Evolutionary conservation across 2,888 invertebrate genomes (phyloP), one percentile per base, ranked within the genome.

Genomic region (Homarus gammarus): DNA sequence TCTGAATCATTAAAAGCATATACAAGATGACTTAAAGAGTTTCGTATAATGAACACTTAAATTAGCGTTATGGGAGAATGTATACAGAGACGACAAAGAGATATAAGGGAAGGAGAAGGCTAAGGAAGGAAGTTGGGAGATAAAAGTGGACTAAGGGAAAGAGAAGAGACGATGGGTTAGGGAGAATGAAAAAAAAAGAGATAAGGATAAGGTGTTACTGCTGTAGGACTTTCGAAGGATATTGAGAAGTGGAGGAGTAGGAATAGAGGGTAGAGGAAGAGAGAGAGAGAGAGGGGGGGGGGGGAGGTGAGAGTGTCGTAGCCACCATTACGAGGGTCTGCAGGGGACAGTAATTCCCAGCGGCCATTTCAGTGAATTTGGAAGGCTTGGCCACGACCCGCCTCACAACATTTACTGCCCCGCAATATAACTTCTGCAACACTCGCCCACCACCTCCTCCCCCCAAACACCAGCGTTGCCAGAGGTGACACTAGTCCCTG

Each of bases 361-460:
- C 87, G 81, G 82, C 87, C 87, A 87, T 87, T 87, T 87, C 87
- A 87, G 81, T 87, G 82, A 87, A 87, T 87, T 87, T 87, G 87
- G 81, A 75, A 87, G 87, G 81, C 82, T 40, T 38, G 87, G 64
- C 82, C 87, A 87, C 81, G 87, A 61, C 87, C n/a, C 78, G 61
- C 87, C 87, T 82, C 56, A 73, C 87, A 72, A 72, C 87, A 81
- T 87, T 87, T 87, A 87, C 87, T 87, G 82, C 87, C 87, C 87
- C 15, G 87, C 82, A 81, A 75, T 87, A 81, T 87, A 87, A 81
- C 87, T 87, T 68, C 87, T 82, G 87, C 87, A 87, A 61, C 87
- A 75, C 75, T 79, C 1, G 40, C 61, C 64, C 64, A n/a, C 64
- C 3, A 27, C 64, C 27, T 5, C 64, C 31, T 64, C 64, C 27